A percentile compares a stretch with the other conserved stretches of the same genome.
phyloP scores from a whole-genome alignment of 2,888 invertebrate genomes.

The Andrena dorsata region DNA sequence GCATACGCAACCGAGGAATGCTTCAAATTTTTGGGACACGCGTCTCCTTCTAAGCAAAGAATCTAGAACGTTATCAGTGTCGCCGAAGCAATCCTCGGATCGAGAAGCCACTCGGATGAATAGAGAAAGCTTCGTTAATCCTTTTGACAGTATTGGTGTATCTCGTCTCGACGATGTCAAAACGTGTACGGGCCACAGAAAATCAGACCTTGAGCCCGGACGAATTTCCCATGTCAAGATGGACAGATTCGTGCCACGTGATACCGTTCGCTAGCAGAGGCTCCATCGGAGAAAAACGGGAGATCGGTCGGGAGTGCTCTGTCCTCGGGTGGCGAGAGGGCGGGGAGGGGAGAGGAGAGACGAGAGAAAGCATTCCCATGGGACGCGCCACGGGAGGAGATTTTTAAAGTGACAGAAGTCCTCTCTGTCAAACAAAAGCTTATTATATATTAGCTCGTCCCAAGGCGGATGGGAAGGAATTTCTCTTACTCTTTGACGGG shows the following conservation, averaged over 20 bases:
- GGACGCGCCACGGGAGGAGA: slow-evolving; percentile 37
- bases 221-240: slow-evolving; percentile 67
- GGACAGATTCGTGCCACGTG: slow-evolving; percentile 63
- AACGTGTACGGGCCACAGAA: not conserved
- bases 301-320: not conserved
- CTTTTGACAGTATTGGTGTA: not conserved
- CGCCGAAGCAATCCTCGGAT: not conserved
- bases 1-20: slow-evolving; percentile 24
- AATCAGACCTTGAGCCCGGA: slow-evolving; percentile 17
- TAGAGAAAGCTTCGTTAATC: not conserved
- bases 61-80: not conserved
- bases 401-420: slow-evolving; percentile 45
- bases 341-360: not conserved
- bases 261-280: slow-evolving; percentile 37
- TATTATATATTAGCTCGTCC: slow-evolving; percentile 54
- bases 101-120: not conserved
- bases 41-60: not conserved
- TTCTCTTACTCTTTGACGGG: slow-evolving; percentile 4
- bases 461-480: slow-evolving; percentile 25
- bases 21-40: slow-evolving; percentile 9
- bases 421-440: slow-evolving; percentile 54
- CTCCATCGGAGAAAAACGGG: slow-evolving; percentile 55
- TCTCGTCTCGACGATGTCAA: not conserved
- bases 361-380: slow-evolving; percentile 52
- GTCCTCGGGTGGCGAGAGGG: not conserved